Conservation (phyloP, 1,140 invertebrate species). For the Grapholita molesta region DNA sequence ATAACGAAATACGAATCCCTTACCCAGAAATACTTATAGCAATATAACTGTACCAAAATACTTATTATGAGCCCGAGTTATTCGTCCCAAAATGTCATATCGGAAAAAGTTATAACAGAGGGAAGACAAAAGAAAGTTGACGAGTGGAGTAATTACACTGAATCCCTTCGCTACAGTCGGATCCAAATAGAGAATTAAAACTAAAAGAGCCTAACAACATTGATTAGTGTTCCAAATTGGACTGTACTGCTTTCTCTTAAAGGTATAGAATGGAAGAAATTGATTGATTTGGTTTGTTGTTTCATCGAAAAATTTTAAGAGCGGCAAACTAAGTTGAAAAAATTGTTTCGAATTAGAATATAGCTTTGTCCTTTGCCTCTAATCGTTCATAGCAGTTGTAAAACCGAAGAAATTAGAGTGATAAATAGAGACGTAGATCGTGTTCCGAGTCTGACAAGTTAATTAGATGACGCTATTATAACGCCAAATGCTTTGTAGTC, state of each 20-base stretch:
- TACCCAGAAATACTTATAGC: neutral
- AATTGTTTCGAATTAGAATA: too few relatives aligned
- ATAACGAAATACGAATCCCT: neutral
- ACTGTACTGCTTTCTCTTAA: neutral
- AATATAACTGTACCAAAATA: neutral
- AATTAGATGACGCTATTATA: too few relatives aligned
- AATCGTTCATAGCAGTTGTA: too few relatives aligned
- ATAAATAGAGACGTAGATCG: too few relatives aligned
- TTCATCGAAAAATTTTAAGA: too few relatives aligned
- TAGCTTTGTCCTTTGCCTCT: too few relatives aligned
- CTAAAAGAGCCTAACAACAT: neutral
- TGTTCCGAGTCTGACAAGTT: too few relatives aligned
- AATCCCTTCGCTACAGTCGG: neutral
- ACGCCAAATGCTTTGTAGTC: too few relatives aligned
- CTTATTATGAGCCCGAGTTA: neutral
- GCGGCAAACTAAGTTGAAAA: too few relatives aligned
- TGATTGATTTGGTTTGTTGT: neutral
- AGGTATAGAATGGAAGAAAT: neutral
- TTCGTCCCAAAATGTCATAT: neutral
- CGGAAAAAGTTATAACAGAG: neutral
- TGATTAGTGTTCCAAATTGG: neutral
- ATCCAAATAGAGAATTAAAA: neutral
- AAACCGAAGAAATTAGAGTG: too few relatives aligned
- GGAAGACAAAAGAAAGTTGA: constrained; percentile 3
- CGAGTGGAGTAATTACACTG: constrained; percentile 1